Evolutionary conservation across 2,888 invertebrate genomes (phyloP), one percentile per base, ranked within the genome.

Genomic region (Entomobrya multifasciata): DNA sequence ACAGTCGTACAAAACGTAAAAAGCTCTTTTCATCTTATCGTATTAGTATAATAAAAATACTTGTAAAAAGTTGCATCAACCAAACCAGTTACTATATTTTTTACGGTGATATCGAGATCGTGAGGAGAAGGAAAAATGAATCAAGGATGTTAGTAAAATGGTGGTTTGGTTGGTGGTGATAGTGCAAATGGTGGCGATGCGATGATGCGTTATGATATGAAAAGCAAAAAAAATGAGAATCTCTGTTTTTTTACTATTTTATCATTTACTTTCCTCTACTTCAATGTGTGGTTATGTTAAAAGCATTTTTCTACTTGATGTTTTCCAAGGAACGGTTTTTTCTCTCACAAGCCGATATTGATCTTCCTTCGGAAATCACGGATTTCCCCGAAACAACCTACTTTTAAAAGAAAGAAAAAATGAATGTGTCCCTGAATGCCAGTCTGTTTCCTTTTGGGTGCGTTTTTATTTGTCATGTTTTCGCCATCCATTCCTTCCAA

Each of bases 331-430:
- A 41, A 44, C 49, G 22, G 30, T 55, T 47, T 79, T 62, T 25
- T 72, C 17, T 22, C n/a, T n/a, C n/a, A n/a, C n/a, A n/a, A n/a
- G n/a, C 41, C 44, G 78, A 78, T 87, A 87, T 87, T 87, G 87
- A 87, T 87, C 81, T 67, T n/a, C 47, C 81, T 87, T 87, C 87
- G 87, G 87, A 87, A 87, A 87, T 87, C 81, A 87, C 87, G 87
- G 87, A 82, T 87, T 70, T 81, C 78, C 82, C 87, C 87, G 87
- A 82, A 67, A 87, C 77, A 72, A 49, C 72, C 72, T 13, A 1
- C 25, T 47, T 52, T 72, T 17, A n/a, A n/a, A n/a, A n/a, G n/a
- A n/a, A n/a, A n/a, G n/a, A n/a, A n/a, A n/a, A n/a, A n/a, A 6
- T 25, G 17, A 36, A 8, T 36, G 36, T 36, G 36, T 36, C 36